phyloP scores from a whole-genome alignment of 1,140 invertebrate genomes.

The Zaprionus taronus region DNA sequence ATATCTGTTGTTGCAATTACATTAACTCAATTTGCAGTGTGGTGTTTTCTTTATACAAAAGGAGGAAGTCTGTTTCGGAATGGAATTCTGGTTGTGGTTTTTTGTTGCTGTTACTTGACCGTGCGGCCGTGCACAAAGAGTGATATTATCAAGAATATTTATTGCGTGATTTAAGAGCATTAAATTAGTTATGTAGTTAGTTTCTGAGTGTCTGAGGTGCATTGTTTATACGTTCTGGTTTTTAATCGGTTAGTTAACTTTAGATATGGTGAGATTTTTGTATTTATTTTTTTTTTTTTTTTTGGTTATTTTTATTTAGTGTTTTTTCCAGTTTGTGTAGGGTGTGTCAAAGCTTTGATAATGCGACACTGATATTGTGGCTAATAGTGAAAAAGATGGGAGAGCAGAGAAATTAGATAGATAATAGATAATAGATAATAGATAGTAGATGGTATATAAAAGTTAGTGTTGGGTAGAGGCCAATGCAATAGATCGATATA shows the following conservation, averaged over 20 bases:
- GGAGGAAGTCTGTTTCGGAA: conserved; percentile 16
- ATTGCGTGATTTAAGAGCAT: conserved; percentile 5
- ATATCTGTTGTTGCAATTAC: conserved; percentile 34
- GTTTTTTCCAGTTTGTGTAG: conserved; percentile 76
- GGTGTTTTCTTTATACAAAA: conserved; percentile 59
- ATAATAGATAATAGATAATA: conserved; percentile 44
- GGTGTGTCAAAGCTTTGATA: conserved; percentile 84
- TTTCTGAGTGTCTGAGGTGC: conserved; percentile 26
- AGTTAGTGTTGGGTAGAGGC: conserved; percentile 5
- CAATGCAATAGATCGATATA: conserved; percentile 42
- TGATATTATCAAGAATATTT: background rate
- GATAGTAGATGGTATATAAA: background rate
- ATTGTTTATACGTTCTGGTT: conserved; percentile 14
- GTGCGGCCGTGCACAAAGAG: conserved; percentile 39
- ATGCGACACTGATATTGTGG: conserved; percentile 84
- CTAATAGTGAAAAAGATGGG: conserved; percentile 78
- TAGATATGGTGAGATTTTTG: conserved; percentile 23
- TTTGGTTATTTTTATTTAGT: conserved; percentile 11
- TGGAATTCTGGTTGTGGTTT: conserved; percentile 20
- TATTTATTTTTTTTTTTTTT: conserved; percentile 1
- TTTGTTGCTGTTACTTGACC: conserved; percentile 21
- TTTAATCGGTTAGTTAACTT: conserved; percentile 10
- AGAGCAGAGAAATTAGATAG: conserved; percentile 72
- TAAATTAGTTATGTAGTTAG: background rate
- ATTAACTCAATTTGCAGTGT: conserved; percentile 68